Conservation (phyloP, 2,113 vertebrate species). For the Cynopterus brachyotis region DNA sequence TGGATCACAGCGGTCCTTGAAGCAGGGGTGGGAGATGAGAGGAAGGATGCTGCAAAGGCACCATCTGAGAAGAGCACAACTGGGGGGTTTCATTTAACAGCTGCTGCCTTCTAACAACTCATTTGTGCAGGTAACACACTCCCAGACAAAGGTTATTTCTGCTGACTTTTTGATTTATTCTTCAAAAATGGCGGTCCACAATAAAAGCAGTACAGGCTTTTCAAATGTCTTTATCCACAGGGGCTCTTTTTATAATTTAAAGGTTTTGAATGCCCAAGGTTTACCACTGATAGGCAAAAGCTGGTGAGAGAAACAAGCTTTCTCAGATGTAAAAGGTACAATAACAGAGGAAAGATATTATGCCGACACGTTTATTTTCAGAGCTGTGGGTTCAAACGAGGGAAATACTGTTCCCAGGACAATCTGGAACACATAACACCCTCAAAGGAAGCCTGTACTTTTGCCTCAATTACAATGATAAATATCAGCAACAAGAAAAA, state of each 20-base stretch:
- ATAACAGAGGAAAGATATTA: constrained; percentile 52
- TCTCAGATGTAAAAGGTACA: constrained; percentile 67
- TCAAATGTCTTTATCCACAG: constrained; percentile 23
- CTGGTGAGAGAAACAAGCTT: constrained; percentile 26
- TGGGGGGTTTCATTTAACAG: not conserved
- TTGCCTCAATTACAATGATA: constrained; percentile 68
- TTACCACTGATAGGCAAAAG: constrained; percentile 69
- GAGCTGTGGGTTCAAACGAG: constrained; percentile 69
- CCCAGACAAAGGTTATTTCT: not conserved
- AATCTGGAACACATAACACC: constrained; percentile 72
- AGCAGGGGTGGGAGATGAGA: not conserved
- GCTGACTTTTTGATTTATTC: constrained; percentile 51
- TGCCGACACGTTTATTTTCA: constrained; percentile 63
- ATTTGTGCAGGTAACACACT: not conserved
- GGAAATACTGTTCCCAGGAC: constrained; percentile 64
- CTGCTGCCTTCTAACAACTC: not conserved
- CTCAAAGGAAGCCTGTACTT: constrained; percentile 74
- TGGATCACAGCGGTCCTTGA: not conserved
- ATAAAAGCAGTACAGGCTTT: constrained; percentile 17
- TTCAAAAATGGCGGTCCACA: constrained; percentile 15
- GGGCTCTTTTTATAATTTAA: constrained; percentile 44
- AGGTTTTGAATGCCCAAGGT: constrained; percentile 64
- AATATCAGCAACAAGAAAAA: constrained; percentile 68
- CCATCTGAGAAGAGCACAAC: not conserved
- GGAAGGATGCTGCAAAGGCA: not conserved